Evolutionary conservation across 2,797 vertebrate species (phyloP).

Genomic region (Syncerus caffer): DNA sequence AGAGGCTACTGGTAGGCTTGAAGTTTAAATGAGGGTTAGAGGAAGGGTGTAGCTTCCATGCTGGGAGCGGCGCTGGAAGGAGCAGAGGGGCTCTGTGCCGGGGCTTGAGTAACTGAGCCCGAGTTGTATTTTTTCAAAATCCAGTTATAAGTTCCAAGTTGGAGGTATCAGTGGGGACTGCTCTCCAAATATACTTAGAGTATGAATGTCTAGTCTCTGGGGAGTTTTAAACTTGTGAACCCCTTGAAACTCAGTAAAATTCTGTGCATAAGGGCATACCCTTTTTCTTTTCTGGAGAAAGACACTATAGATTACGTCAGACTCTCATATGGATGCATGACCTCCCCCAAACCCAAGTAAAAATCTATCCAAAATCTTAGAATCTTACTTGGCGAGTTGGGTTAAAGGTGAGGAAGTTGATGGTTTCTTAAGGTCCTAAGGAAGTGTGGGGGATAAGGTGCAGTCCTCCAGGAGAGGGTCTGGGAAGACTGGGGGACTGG

Average conservation of each 20-base stretch:
- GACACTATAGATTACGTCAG: neutral
- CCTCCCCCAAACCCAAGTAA: neutral
- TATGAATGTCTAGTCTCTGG: neutral
- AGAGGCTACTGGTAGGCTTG: neutral
- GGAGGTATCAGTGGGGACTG: neutral
- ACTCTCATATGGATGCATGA: neutral
- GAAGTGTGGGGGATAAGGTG: neutral
- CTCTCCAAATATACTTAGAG: neutral
- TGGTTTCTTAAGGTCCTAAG: neutral
- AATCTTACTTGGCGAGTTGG: neutral
- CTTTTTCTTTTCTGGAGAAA: neutral
- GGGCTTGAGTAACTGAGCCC: neutral
- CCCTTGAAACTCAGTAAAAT: neutral
- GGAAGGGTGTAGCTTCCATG: neutral
- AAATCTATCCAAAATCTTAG: neutral
- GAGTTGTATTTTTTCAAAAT: neutral
- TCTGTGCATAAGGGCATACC: neutral
- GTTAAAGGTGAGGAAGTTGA: neutral
- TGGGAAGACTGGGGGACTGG: neutral
- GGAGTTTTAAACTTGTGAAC: neutral
- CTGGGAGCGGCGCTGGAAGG: neutral
- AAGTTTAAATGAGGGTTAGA: neutral
- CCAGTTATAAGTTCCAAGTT: neutral
- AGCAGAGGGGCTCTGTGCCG: neutral
- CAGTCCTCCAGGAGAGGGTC: neutral